Percentiles rank a stretch among this genome's conserved stretches.
phyloP scores from a whole-genome alignment of 1,140 invertebrate species.

The Steinernema feltiae region DNA sequence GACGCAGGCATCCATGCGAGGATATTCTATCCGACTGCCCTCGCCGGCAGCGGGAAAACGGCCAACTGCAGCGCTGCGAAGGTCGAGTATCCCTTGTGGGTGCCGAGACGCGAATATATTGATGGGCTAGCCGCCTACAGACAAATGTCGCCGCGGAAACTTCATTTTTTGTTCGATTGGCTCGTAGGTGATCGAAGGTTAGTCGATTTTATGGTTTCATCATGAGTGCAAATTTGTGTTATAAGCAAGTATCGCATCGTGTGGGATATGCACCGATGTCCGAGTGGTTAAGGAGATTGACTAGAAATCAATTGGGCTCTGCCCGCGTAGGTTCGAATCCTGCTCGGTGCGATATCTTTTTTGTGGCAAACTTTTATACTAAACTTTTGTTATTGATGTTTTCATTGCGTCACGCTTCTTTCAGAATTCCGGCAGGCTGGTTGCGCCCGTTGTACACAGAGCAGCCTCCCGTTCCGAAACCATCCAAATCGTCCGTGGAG shows the following conservation, averaged over 20 bases:
- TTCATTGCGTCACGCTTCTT: conserved; percentile 1
- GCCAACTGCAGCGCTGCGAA: neutral
- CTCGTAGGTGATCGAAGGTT: conserved; percentile 58
- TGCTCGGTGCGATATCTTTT: too few species aligned
- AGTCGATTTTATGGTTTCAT: too few species aligned
- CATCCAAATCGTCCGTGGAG: neutral
- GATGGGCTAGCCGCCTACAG: conserved; percentile 63
- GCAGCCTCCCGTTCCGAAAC: conserved; percentile 7
- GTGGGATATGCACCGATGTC: too few species aligned
- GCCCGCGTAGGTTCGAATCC: conserved; percentile 43
- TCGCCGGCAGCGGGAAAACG: neutral
- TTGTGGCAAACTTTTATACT: too few species aligned
- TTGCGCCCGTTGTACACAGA: conserved; percentile 27
- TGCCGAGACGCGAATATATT: conserved; percentile 63
- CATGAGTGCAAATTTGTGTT: too few species aligned
- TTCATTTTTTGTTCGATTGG: conserved; percentile 62
- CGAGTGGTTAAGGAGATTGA: conserved; percentile 40
- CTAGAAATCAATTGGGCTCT: conserved; percentile 42
- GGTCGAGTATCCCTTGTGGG: conserved; percentile 64
- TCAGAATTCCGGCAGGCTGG: conserved; percentile 39
- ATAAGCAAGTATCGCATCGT: too few species aligned
- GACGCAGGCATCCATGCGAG: conserved; percentile 26
- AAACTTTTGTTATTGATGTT: too few species aligned
- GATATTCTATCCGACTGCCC: conserved; percentile 18
- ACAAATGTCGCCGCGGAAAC: conserved; percentile 60